Evolutionary conservation across 2,888 invertebrate species (phyloP), one percentile per base, ranked within the genome.

Genomic region (Cataglyphis livida): DNA sequence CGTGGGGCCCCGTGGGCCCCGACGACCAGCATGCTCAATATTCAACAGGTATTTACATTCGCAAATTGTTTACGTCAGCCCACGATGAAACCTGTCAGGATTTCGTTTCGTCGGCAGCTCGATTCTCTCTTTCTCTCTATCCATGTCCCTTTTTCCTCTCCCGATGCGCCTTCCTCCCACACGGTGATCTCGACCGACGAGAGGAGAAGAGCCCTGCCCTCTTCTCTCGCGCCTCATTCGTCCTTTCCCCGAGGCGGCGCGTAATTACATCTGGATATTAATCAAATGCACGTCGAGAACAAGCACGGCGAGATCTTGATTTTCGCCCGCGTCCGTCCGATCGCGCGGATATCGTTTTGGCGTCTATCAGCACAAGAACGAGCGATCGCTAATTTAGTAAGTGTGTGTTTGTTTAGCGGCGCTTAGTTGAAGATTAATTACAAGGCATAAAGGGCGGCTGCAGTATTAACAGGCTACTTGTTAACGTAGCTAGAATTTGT

Each of bases 21-120:
- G 88, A 35, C 84, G 88, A 35, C 84, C 85, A 84, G 84, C 88
- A 68, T 85, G 91, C 91, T 93, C 93, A 93, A 92, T 93, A 92
- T 93, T 93, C 92, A 93, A 92, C 91, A 92, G 93, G 91, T 93
- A 94, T 94, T 94, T 94, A 93, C 93, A 93, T 93, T 94, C 93
- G 93, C 90, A 94, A 94, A 94, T 93, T 94, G 94, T 94, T 94
- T 93, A 93, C 93, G 94, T 93, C 94, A 93, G 92, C 85, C 90
- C 90, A 91, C 91, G 92, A 92, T 94, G 93, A 94, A 93, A 93
- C 93, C 93, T 93, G 93, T 94, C 94, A 94, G 91, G 89, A 87
- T 92, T 92, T 93, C 91, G 93, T 93, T 93, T 89, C 85, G 87
- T 83, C 86, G 86, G 85, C 87, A 84, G 85, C 89, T 85, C 87